Evolutionary conservation across 2,113 vertebrate species (phyloP), one percentile per base, ranked within the genome.

Genomic region (Callionymus lyra): DNA sequence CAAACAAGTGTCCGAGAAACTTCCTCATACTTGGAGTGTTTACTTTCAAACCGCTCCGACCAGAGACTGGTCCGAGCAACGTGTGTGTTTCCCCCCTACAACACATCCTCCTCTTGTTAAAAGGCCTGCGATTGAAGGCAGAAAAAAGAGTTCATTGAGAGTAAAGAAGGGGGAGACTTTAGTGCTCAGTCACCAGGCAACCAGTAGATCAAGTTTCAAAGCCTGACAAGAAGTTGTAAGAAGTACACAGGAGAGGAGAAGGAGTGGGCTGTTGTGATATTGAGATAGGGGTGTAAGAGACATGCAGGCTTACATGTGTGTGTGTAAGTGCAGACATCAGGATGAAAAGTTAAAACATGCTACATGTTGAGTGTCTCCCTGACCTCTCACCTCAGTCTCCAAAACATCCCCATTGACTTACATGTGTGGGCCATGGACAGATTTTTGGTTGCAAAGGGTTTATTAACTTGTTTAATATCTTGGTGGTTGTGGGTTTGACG

Each of bases 141-240:
- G 58, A 8, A n/a, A 41, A 78, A 74, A 47, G 60, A 55, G 62
- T 57, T 76, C 74, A 79, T 80, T 78, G 67, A 82, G 58, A 68
- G 71, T 70, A 72, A 76, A 79, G 44, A 47, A 45, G 17, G 42
- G 51, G 49, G 53, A 49, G 43, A 59, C 63, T 63, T 55, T 51
- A 66, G 70, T 43, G 72, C 57, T 56, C 51, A 64, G 76, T 85
- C 76, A 79, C 82, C 69, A 80, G 77, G 83, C 81, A 82, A 84
- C 81, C 64, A 44, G 39, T 53, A 65, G 71, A 82, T 84, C 81
- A 81, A 61, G 68, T 85, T 84, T 84, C 81, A 84, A 84, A 84
- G 77, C 52, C 60, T 74, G 72, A 76, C 68, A 71, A 70, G 70
- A 56, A 82, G 70, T 72, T 84, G 65, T 72, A 66, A 68, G 66